Evolutionary conservation across 2,113 vertebrate species (phyloP), one percentile per base, ranked within the genome.

Genomic region (Condylura cristata): DNA sequence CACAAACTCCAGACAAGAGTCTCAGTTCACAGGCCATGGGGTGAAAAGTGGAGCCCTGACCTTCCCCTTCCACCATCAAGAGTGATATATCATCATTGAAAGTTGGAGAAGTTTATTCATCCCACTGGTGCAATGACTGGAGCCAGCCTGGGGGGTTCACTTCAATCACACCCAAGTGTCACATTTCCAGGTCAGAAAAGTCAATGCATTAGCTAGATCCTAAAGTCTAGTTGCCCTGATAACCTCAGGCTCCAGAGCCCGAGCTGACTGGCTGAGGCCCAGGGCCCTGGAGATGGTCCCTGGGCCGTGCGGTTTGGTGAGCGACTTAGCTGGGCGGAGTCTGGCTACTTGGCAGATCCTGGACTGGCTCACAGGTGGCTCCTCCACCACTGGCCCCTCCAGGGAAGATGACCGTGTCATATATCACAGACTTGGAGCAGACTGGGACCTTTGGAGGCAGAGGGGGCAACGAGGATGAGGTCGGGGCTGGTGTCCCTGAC

Each of bases 81-180:
- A 58, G 20, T 28, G 44, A 9, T 37, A 44, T 24, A 41, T 46
- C 46, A 75, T 82, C 68, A 37, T 17, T 58, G 66, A 84, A 39
- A 41, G n/a, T n/a, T n/a, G n/a, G n/a, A n/a, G n/a, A n/a, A n/a
- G n/a, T 97, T 97, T 97, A 97, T 97, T 97, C 93, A 85, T 3
- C 75, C 44, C 37, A 65, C 8, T 56, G 34, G 10, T 60, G 1
- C 63, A 37, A 94, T 10, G 30, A 18, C 80, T 92, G 78, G 72
- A 26, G 53, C 44, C 32, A 86, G 28, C 32, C 16, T 46, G 60
- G 17, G 39, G 10, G 34, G 4, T 30, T 71, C 32, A 48, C 53
- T 56, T 80, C 60, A 66, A 0, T 74, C 76, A 71, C 58, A 66
- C 17, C 30, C 34, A 32, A 58, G 26, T 28, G 20, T 58, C 60